Conservation (phyloP, 1,140 invertebrate species). For the Pararge aegeria region DNA sequence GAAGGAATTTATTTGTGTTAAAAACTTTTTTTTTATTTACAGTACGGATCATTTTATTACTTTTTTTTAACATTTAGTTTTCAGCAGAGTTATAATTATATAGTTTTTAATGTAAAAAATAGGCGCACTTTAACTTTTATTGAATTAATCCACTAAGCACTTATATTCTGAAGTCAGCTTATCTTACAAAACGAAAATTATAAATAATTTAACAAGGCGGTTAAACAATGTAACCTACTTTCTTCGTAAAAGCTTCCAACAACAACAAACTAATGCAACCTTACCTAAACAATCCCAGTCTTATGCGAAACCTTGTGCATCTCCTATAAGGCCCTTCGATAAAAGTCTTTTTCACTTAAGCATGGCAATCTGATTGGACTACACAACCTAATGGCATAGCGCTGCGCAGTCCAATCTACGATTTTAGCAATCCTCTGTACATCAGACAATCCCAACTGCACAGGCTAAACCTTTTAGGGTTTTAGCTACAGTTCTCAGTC, state of each 20-base stretch:
- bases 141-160: too few relatives aligned
- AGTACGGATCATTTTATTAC: too few relatives aligned
- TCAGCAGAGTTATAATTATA: too few relatives aligned
- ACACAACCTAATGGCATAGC: background rate
- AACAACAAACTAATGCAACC: constrained; percentile 35
- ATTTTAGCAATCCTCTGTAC: background rate
- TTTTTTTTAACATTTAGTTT: too few relatives aligned
- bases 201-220: constrained; percentile 12
- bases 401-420: background rate
- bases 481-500: background rate
- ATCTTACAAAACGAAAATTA: constrained; percentile 1
- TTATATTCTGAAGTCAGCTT: background rate
- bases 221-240: constrained; percentile 16
- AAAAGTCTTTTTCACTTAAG: constrained; percentile 36
- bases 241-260: constrained; percentile 20
- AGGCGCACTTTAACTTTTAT: too few relatives aligned
- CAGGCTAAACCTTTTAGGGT: background rate
- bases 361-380: constrained; percentile 18
- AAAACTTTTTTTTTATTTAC: too few relatives aligned
- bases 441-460: background rate
- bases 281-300: constrained; percentile 61
- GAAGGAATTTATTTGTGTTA: background rate
- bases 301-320: constrained; percentile 64
- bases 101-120: too few relatives aligned
- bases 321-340: constrained; percentile 44